Evolutionary conservation across 2,888 invertebrate species (phyloP).

Genomic region (Hyalella azteca): DNA sequence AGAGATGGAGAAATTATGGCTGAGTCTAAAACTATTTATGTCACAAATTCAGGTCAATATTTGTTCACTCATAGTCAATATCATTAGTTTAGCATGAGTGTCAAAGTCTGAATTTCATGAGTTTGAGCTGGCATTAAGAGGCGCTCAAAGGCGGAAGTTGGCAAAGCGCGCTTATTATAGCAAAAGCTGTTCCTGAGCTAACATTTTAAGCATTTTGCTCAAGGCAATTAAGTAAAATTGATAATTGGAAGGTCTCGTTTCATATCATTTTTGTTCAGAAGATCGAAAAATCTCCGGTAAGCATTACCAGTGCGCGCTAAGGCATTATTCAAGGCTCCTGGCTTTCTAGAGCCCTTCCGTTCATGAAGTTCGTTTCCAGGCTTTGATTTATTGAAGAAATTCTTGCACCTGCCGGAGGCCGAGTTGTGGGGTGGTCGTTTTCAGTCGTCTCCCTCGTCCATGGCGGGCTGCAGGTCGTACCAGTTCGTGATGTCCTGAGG

Average conservation of each 20-base stretch:
- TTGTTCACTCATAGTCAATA: too few relatives aligned
- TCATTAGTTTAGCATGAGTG: too few relatives aligned
- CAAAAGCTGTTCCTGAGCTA: too few relatives aligned
- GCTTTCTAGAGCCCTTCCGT: neutral
- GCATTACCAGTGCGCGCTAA: neutral
- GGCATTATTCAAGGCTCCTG: neutral
- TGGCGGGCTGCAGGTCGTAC: conserved; percentile 53
- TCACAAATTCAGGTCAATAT: too few relatives aligned
- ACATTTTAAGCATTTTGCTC: too few relatives aligned
- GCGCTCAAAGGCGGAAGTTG: too few relatives aligned
- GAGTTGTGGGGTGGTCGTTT: conserved; percentile 38
- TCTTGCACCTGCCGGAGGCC: neutral
- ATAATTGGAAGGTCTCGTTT: neutral
- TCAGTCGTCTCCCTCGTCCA: conserved; percentile 57
- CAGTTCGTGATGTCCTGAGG: conserved; percentile 48
- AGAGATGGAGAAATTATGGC: too few relatives aligned
- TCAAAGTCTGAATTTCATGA: too few relatives aligned
- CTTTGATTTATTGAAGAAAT: neutral
- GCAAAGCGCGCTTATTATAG: too few relatives aligned
- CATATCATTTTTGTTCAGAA: conserved; percentile 45
- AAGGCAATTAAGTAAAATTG: conserved; percentile 9
- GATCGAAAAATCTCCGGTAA: neutral
- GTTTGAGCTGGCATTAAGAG: too few relatives aligned
- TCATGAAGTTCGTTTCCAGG: neutral
- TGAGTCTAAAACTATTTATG: too few relatives aligned